Evolutionary conservation across 2,888 invertebrate genomes (phyloP).

Genomic region (Lepidochitona cinerea): DNA sequence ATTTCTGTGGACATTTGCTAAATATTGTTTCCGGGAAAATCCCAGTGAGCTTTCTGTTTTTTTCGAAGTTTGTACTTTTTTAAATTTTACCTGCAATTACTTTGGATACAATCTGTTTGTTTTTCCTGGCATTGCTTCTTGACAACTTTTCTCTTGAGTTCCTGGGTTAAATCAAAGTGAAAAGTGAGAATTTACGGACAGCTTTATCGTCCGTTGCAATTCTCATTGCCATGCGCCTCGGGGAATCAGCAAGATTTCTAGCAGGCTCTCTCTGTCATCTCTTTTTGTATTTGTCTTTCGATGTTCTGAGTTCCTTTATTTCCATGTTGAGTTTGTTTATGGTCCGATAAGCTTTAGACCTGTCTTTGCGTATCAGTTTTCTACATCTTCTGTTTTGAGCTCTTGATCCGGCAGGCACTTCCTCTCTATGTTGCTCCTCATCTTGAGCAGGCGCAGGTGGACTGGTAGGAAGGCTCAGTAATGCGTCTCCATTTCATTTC

Average conservation of each 20-base stretch:
- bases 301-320: background rate
- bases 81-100: constrained; percentile 8
- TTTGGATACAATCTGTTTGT: constrained; percentile 6
- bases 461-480: background rate
- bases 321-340: background rate
- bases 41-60: background rate
- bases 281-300: background rate
- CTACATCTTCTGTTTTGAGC: background rate
- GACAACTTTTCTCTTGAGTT: background rate
- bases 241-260: background rate
- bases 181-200: background rate
- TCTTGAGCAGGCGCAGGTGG: background rate
- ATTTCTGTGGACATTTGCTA: background rate
- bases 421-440: background rate
- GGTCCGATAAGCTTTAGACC: background rate
- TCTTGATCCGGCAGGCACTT: background rate
- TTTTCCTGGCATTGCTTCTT: background rate
- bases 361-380: background rate
- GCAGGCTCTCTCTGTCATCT: background rate
- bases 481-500: background rate
- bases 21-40: background rate
- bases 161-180: background rate
- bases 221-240: background rate
- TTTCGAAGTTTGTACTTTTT: background rate
- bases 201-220: background rate